Conservation (phyloP, 2,797 vertebrate species). For the Leuciscus waleckii region DNA sequence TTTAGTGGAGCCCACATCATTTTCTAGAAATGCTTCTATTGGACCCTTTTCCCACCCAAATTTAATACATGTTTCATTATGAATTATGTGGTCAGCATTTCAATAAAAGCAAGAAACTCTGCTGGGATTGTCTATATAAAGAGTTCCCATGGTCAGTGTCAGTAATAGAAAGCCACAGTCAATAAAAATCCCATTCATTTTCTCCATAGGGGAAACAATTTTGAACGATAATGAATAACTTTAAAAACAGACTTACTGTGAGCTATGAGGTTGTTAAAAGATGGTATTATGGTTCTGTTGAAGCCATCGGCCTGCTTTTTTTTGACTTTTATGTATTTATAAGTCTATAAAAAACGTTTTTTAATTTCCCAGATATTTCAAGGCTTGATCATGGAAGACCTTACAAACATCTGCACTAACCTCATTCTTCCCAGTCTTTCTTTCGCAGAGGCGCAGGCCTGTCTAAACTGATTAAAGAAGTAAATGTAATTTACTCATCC, state of each 20-base stretch:
- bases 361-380: neutral
- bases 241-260: no score
- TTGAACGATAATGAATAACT: neutral
- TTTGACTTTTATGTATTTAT: no score
- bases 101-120: neutral
- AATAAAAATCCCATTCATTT: neutral
- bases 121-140: neutral
- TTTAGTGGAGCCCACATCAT: neutral
- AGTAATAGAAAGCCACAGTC: neutral
- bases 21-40: neutral
- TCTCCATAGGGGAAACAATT: neutral
- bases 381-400: neutral
- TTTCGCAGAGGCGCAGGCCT: constrained; percentile 75
- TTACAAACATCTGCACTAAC: constrained; percentile 70
- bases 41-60: neutral
- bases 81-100: neutral
- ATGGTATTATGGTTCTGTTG: neutral
- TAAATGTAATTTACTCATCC: no score
- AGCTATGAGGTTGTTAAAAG: neutral
- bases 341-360: no score
- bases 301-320: neutral
- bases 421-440: constrained; percentile 80
- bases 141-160: neutral
- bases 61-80: neutral
- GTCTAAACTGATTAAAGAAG: constrained; percentile 80